These are phyloP conservation scores for Chymomyza fuscimana DNA, from an alignment of 2,888 invertebrate species.

Conservation along the genomic window DNA sequence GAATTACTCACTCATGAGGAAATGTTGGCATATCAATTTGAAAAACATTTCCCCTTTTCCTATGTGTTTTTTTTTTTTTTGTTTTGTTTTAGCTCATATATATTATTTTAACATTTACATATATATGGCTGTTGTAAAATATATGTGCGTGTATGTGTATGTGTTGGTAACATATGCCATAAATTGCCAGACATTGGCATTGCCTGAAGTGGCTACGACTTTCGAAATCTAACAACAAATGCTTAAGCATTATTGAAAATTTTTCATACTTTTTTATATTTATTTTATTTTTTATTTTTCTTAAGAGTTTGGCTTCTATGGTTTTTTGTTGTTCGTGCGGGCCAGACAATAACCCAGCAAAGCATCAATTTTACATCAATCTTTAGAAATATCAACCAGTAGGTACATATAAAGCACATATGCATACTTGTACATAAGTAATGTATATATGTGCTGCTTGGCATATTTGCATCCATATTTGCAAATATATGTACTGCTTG, in stretches of 20 bases:
- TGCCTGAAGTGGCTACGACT: conserved; percentile 55
- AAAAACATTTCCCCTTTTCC: not conserved
- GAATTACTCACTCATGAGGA: conserved; percentile 71
- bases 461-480: not conserved
- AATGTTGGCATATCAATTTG: conserved; percentile 70
- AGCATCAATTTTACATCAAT: conserved; percentile 72
- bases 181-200: conserved; percentile 50
- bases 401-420: not conserved
- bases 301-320: conserved; percentile 30
- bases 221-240: conserved; percentile 41
- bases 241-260: conserved; percentile 67
- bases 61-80: not conserved
- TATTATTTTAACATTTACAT: conserved; percentile 71
- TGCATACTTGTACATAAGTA: not conserved
- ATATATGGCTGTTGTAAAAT: conserved; percentile 49
- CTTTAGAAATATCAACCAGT: conserved; percentile 31
- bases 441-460: not conserved
- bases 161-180: conserved; percentile 68
- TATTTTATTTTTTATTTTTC: conserved; percentile 21
- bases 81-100: conserved; percentile 51
- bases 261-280: conserved; percentile 29
- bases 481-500: conserved; percentile 27
- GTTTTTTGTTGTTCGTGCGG: conserved; percentile 57
- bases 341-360: conserved; percentile 70
- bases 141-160: conserved; percentile 15